Base-by-base conservation (phyloP, 1,140 invertebrate genomes). In the Penaeus japonicus region DNA sequence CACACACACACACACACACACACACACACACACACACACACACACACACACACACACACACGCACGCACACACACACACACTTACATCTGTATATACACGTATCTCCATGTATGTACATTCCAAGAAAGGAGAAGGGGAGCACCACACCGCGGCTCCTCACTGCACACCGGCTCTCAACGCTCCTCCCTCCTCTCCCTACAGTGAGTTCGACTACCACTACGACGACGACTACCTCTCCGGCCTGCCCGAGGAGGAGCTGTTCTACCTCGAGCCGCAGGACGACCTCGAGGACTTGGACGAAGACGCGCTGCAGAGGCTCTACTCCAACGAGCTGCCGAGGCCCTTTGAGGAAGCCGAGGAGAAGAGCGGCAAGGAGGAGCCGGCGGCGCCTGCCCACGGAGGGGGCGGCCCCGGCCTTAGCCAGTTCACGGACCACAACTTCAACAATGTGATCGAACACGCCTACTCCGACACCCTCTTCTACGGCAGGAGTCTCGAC, bases 381-480 rank as follows among this genome's bases (percentile, higher is more conserved):
- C 39, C 27, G 2, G 89, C 87, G 30, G 59, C 57, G 18, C 27
- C 30, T 57, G 32, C 27, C 20, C 55, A 55, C 27, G 30, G n/a
- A 5, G 82, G 24, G 4, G 24, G 77, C 2, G 55, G 80, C 53
- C 86, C 89, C 12, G 85, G 89, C 5, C 54, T 88, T 32, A 73
- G 82, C 0, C 78, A 90, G 55, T 54, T 89, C 30, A 90, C 90
- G 4, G 82, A 90, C 17, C 90, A 90, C 39, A 90, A 90, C 73
- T 90, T 89, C 62, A 86, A 89, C 20, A 90, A 89, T 32, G 88
- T 90, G 1, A 89, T 90, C 20, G 80, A 89, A 39, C 84, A 90
- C 5, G 90, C 90, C 0, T 90, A 90, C 62, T 87, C 90, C 32
- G 83, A 90, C 35, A 90, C 90, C 0, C 88, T 90, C 10, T 90